Evolutionary conservation across 2,113 vertebrate genomes (phyloP).

Genomic region (Clarias batrachus): DNA sequence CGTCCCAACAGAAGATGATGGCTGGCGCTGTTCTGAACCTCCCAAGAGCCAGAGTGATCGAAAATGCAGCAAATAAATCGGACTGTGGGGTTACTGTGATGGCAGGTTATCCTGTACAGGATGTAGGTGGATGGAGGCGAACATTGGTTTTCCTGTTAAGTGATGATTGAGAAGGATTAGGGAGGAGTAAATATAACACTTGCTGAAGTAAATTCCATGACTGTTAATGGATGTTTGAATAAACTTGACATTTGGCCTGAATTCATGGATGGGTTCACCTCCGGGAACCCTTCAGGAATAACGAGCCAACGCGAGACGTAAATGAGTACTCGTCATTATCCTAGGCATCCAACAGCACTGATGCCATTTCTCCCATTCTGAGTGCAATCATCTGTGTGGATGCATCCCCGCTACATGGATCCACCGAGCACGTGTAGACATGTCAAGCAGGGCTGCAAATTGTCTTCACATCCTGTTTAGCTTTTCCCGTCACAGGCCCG

Average conservation of each 20-base stretch:
- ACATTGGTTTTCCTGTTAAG: slow-evolving; percentile 3
- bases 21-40: not conserved
- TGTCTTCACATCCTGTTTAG: slow-evolving; percentile 52
- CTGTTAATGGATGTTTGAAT: not conserved
- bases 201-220: not conserved
- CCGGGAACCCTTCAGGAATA: not conserved
- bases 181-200: not conserved
- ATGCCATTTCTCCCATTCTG: not conserved
- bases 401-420: slow-evolving; percentile 22
- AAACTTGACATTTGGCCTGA: too few species aligned
- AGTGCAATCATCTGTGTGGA: slow-evolving; percentile 19
- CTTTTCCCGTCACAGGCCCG: slow-evolving; percentile 40
- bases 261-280: not conserved
- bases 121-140: not conserved
- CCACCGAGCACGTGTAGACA: slow-evolving; percentile 26
- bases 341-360: not conserved
- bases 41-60: not conserved
- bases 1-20: not conserved
- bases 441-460: slow-evolving; percentile 43
- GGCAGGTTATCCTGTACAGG: slow-evolving; percentile 1
- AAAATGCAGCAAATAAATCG: not conserved
- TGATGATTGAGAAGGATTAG: slow-evolving; percentile 4
- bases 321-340: not conserved
- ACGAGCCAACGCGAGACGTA: not conserved
- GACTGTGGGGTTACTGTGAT: not conserved